Base-by-base conservation (phyloP, 2,797 vertebrate genomes). In the Lycodopsis pacificus region DNA sequence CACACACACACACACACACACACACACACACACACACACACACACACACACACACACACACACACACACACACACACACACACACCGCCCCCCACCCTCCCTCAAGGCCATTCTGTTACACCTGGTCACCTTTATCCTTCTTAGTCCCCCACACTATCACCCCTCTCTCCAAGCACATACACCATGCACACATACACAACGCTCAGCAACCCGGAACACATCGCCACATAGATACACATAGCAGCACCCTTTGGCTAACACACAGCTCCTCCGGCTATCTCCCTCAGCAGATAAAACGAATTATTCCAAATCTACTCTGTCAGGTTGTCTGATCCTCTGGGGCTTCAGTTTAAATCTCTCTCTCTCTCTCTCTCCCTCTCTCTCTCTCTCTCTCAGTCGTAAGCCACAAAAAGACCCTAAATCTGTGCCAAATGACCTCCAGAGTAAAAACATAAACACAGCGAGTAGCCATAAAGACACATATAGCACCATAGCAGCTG, bases 81-180 rank as follows among this genome's bases (percentile, higher is more conserved):
- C 71, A 44, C 62, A 48, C 25, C 53, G 27, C 64, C 22, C 30
- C 61, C 42, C 49, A 57, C 58, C 49, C 61, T 54, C 58, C 91
- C 90, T 83, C 76, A 83, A 92, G 92, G 89, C 90, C 87, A 88
- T 91, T 90, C 82, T 84, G 87, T 90, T 94, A 92, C 94, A 94
- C 94, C 93, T 95, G 92, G 93, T 94, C 93, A 95, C 93, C 90
- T 92, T 93, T 93, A 91, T 93, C 90, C 91, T 73, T 83, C 83
- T 88, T 75, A 92, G 86, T 53, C 86, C 80, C 58, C 77, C 68
- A 57, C 54, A 76, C 77, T 65, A 80, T 65, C 75, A 62, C 53
- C 79, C 72, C 65, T 63, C 51, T 17, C 19, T 36, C 73, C 66
- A 78, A 71, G 77, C 80, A 79, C 73, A 73, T 27, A 25, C 30